Percentiles rank a stretch among this genome's conserved stretches.
Evolutionary conservation across 2,888 invertebrate species (phyloP).

Genomic region (Desoria tigrina): DNA sequence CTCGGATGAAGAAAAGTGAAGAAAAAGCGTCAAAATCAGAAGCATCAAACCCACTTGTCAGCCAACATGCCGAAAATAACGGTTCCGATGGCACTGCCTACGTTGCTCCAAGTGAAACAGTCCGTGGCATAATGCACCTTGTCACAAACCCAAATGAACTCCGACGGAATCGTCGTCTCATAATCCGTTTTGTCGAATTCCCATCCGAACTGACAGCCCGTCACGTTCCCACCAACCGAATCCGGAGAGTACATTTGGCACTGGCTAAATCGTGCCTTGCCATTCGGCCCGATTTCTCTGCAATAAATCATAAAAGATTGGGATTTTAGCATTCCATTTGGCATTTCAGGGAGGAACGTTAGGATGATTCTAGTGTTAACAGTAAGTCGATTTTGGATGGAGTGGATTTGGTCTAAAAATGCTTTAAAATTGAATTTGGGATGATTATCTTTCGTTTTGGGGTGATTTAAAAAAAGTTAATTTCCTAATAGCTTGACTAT

Average conservation of each 20-base stretch:
- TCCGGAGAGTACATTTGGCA: slow-evolving; percentile 39
- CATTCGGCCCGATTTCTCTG: slow-evolving; percentile 42
- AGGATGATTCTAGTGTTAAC: too few relatives aligned
- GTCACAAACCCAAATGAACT: slow-evolving; percentile 50
- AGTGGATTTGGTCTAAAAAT: too few relatives aligned
- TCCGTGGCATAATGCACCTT: slow-evolving; percentile 57
- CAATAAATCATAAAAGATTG: background rate
- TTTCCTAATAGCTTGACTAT: too few relatives aligned
- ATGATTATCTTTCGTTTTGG: too few relatives aligned
- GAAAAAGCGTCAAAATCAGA: too few relatives aligned
- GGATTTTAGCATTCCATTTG: too few relatives aligned
- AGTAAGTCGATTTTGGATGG: too few relatives aligned
- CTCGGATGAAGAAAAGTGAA: too few relatives aligned
- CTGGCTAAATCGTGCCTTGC: slow-evolving; percentile 29
- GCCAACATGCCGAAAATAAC: slow-evolving; percentile 64
- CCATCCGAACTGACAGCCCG: slow-evolving; percentile 44
- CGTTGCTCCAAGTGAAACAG: slow-evolving; percentile 61
- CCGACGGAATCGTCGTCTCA: slow-evolving; percentile 46
- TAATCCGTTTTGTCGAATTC: slow-evolving; percentile 47
- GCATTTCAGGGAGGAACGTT: too few relatives aligned
- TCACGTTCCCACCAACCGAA: slow-evolving; percentile 31
- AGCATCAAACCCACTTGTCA: slow-evolving; percentile 58
- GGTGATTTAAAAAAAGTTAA: too few relatives aligned
- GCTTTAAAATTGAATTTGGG: too few relatives aligned
- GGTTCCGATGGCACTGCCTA: slow-evolving; percentile 63